These are phyloP conservation scores for Drosophila tani DNA, from an alignment of 1,140 invertebrate genomes.

Conservation along the genomic window DNA sequence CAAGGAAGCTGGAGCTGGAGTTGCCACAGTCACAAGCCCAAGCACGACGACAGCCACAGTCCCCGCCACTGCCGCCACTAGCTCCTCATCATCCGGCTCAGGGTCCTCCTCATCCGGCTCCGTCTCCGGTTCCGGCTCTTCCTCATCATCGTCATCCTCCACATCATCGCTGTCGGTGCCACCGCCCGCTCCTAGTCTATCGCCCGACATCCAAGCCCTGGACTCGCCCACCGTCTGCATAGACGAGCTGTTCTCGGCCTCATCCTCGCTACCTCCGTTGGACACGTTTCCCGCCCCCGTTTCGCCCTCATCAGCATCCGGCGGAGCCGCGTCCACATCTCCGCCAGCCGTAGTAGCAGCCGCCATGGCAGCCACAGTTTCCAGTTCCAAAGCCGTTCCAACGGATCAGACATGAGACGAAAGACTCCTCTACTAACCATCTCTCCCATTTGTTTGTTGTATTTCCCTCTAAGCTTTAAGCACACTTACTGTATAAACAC, in stretches of 20 bases:
- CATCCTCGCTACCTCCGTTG: conserved; percentile 22
- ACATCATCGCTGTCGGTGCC: conserved; percentile 29
- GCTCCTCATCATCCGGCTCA: conserved; percentile 2
- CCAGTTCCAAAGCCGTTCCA: conserved; percentile 13
- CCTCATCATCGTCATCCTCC: conserved; percentile 35
- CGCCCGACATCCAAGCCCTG: conserved; percentile 14
- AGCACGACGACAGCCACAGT: not conserved
- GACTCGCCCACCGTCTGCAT: conserved; percentile 31
- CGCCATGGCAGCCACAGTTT: not conserved
- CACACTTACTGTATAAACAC: conserved; percentile 1
- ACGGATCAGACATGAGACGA: conserved; percentile 30
- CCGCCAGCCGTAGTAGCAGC: not conserved
- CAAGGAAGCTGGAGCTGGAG: not conserved
- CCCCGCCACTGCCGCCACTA: not conserved
- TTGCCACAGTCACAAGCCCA: not conserved
- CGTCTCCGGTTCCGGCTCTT: conserved; percentile 20
- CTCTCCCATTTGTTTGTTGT: not conserved
- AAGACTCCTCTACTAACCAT: conserved; percentile 8
- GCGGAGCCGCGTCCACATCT: not conserved
- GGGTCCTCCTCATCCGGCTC: conserved; percentile 4
- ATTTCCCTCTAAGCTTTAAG: conserved; percentile 18
- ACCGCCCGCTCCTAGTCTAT: conserved; percentile 25
- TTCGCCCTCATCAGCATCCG: conserved; percentile 4
- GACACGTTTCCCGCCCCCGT: conserved; percentile 9
- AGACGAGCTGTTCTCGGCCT: conserved; percentile 22